phyloP scores from a whole-genome alignment of 2,113 vertebrate species.

The Callionymus lyra region DNA sequence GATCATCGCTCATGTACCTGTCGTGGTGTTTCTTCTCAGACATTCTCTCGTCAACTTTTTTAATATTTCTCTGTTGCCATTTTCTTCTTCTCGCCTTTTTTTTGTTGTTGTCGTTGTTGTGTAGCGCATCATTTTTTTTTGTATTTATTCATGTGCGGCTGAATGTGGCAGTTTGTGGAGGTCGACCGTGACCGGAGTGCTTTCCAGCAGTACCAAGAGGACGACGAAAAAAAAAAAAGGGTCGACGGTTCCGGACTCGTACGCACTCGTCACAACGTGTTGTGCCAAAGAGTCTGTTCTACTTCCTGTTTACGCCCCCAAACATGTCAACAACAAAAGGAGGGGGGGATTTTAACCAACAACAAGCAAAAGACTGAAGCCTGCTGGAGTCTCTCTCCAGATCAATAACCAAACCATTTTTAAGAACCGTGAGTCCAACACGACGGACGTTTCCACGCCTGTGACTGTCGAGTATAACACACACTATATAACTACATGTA shows the following conservation, averaged over 20 bases:
- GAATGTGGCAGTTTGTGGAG: slow-evolving; percentile 46
- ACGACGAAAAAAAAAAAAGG: slow-evolving; percentile 19
- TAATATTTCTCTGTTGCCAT: slow-evolving; percentile 28
- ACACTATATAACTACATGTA: slow-evolving; percentile 68
- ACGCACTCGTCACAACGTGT: slow-evolving; percentile 28
- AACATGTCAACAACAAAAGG: slow-evolving; percentile 47
- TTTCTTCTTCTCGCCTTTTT: slow-evolving; percentile 41
- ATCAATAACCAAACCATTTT: slow-evolving; percentile 27
- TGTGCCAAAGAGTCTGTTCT: slow-evolving; percentile 66
- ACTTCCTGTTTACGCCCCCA: slow-evolving; percentile 52
- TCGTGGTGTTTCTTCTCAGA: slow-evolving; percentile 1
- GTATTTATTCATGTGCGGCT: slow-evolving; percentile 55
- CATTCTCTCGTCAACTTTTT: slow-evolving; percentile 11
- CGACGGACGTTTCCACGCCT: slow-evolving; percentile 23
- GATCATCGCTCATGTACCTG: no score
- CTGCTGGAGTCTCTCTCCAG: slow-evolving; percentile 16
- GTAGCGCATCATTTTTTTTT: no score
- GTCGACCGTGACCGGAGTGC: no score
- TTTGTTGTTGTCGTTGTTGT: no score
- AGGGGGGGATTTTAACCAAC: slow-evolving; percentile 20
- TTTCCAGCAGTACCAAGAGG: no score
- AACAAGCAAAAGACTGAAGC: slow-evolving; percentile 4
- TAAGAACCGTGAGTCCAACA: slow-evolving; percentile 18
- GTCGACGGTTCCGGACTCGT: slow-evolving; percentile 17
- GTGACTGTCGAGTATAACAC: slow-evolving; percentile 62